phyloP scores from a whole-genome alignment of 1,140 invertebrate species.

The Patella vulgata region DNA sequence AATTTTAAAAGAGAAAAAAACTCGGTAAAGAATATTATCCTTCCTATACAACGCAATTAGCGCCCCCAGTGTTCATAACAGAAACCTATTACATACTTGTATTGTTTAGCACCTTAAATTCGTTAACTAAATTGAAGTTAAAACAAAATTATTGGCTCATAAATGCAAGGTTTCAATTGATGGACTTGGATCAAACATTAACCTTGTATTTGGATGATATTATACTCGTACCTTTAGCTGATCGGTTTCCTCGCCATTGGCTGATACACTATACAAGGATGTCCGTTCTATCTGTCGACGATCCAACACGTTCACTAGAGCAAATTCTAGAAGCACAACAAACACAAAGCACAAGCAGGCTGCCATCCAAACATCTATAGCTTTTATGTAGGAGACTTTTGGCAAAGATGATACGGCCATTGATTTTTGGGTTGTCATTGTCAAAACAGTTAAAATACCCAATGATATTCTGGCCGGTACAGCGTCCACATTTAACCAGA shows the following conservation, averaged over 20 bases:
- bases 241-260: neutral
- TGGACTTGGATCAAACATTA: too few species aligned
- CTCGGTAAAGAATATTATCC: too few species aligned
- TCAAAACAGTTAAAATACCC: slow-evolving; percentile 67
- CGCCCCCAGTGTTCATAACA: too few species aligned
- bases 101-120: too few species aligned
- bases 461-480: slow-evolving; percentile 71
- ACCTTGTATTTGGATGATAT: too few species aligned
- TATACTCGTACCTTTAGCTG: slow-evolving; percentile 7
- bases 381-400: slow-evolving; percentile 50
- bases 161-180: too few species aligned
- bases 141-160: too few species aligned
- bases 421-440: slow-evolving; percentile 48
- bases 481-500: slow-evolving; percentile 77
- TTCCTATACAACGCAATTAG: too few species aligned
- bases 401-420: slow-evolving; percentile 42
- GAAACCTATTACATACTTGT: too few species aligned
- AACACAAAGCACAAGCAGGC: slow-evolving; percentile 44
- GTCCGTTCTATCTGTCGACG: slow-evolving; percentile 11
- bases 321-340: slow-evolving; percentile 38
- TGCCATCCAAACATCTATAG: slow-evolving; percentile 49
- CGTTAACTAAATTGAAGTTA: too few species aligned
- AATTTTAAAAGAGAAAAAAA: too few species aligned
- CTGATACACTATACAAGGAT: neutral
- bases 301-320: slow-evolving; percentile 39